These are phyloP conservation scores for Tribolium castaneum DNA, from an alignment of 1,140 invertebrate species.

Conservation along the genomic window DNA sequence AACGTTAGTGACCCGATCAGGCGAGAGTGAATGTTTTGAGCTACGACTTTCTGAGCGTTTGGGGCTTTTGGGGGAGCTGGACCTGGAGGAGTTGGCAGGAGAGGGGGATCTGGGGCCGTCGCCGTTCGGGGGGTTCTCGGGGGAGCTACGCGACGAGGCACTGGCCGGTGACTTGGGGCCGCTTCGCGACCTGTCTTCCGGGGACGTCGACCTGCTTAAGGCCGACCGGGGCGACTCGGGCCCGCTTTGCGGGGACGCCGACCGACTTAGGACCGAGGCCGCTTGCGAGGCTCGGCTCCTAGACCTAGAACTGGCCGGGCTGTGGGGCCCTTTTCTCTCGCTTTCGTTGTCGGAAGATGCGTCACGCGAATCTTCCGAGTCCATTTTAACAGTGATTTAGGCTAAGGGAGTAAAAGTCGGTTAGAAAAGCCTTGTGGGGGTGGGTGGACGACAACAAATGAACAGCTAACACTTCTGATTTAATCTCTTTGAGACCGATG, in stretches of 20 bases:
- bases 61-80: constrained; percentile 47
- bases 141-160: constrained; percentile 23
- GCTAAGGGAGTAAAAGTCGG: not conserved
- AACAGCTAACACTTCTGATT: constrained; percentile 29
- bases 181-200: constrained; percentile 20
- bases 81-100: constrained; percentile 53
- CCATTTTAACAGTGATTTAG: constrained; percentile 52
- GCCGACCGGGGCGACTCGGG: constrained; percentile 39
- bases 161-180: constrained; percentile 33
- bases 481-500: constrained; percentile 42
- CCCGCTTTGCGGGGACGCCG: constrained; percentile 42
- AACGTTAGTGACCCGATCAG: constrained; percentile 49
- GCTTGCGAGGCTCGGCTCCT: not conserved
- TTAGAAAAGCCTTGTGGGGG: not conserved
- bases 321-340: constrained; percentile 50
- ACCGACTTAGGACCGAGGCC: constrained; percentile 14
- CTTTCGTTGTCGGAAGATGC: constrained; percentile 60
- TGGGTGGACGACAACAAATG: not conserved
- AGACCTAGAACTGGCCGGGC: constrained; percentile 33
- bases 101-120: constrained; percentile 45
- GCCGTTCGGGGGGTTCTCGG: not conserved
- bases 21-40: constrained; percentile 48
- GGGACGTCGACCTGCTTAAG: not conserved
- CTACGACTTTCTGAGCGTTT: constrained; percentile 45
- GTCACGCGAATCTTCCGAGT: constrained; percentile 61